phyloP scores from a whole-genome alignment of 2,113 vertebrate species.

The Melanerpes formicivorus region DNA sequence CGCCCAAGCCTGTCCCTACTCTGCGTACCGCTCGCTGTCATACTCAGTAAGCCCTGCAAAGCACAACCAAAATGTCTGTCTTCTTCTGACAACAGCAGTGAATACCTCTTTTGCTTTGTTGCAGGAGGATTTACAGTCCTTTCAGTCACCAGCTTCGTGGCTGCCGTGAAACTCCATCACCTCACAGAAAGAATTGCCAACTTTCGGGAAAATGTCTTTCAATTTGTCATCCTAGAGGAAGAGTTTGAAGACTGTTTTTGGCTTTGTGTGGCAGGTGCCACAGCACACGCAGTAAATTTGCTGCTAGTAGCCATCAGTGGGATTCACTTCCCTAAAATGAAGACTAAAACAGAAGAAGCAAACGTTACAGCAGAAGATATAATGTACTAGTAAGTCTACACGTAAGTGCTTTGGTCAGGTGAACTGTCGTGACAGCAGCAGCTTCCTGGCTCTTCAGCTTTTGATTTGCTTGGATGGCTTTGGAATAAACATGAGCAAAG shows the following conservation, averaged over 20 bases:
- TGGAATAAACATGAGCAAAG: not conserved
- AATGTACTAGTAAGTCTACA: slow-evolving; percentile 79
- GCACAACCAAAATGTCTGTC: not conserved
- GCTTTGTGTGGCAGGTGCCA: slow-evolving; percentile 89
- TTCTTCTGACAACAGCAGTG: not conserved
- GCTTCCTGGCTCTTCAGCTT: not conserved
- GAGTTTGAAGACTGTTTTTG: slow-evolving; percentile 89
- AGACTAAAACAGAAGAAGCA: slow-evolving; percentile 90
- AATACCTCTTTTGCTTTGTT: slow-evolving; percentile 32
- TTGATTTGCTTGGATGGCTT: not conserved
- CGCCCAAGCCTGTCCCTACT: not conserved
- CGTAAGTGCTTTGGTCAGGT: not conserved
- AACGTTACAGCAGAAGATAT: slow-evolving; percentile 89
- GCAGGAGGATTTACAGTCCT: slow-evolving; percentile 84
- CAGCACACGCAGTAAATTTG: slow-evolving; percentile 84
- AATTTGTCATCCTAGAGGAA: slow-evolving; percentile 86
- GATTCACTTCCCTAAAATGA: slow-evolving; percentile 87
- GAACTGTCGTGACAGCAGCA: not conserved
- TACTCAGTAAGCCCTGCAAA: not conserved
- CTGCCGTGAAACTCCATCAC: slow-evolving; percentile 83
- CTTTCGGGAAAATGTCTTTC: slow-evolving; percentile 87
- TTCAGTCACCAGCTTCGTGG: slow-evolving; percentile 86
- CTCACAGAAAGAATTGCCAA: slow-evolving; percentile 91
- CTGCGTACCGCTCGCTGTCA: not conserved
- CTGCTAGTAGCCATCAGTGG: slow-evolving; percentile 86